Base-by-base conservation (phyloP, 2,113 vertebrate genomes). In the Barbus barbus region DNA sequence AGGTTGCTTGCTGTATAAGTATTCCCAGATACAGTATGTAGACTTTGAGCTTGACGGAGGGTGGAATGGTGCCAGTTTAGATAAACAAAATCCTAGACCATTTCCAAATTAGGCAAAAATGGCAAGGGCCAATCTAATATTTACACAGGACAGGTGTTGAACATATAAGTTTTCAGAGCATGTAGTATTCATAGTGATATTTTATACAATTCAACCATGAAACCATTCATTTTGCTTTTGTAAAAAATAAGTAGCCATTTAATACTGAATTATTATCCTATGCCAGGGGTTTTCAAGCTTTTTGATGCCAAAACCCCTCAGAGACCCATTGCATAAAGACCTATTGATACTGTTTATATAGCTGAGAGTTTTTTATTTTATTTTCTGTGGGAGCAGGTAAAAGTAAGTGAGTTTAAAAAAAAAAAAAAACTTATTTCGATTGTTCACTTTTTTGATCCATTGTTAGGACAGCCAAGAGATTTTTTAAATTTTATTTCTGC, bases 21-120 rank as follows among this genome's bases (percentile, higher is more conserved):
- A 36, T 41, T 13, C 8, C 12, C 56, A 26, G 72, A 75, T 28
- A 41, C n/a, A 46, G 72, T 44, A 24, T 74, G 20, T 78, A 79
- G 77, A 79, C 38, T 63, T 79, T 79, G 36, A 63, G 9, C 56
- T 26, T 46, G 58, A 61, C 24, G 5, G 14, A 63, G n/a, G n/a
- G 14, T 79, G 58, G 58, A 79, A 41, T 63, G n/a, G 33, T 63
- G 56, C 77, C 58, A 46, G 77, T 79, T 28, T 79, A 63, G 77
- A 63, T 79, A 11, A 75, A 75, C 73, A 48, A 51, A 75, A 72
- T 41, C 69, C 38, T 24, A 72, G 44, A 36, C 22, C 67, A 72
- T 44, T 72, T 75, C 72, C 24, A 75, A 51, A 51, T 75, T 26
- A 31, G 73, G 4, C 14, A 51, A 75, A 51, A 51, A 51, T 18